Evolutionary conservation across 2,797 vertebrate species (phyloP).

Genomic region (Sebastes melanostomus): DNA sequence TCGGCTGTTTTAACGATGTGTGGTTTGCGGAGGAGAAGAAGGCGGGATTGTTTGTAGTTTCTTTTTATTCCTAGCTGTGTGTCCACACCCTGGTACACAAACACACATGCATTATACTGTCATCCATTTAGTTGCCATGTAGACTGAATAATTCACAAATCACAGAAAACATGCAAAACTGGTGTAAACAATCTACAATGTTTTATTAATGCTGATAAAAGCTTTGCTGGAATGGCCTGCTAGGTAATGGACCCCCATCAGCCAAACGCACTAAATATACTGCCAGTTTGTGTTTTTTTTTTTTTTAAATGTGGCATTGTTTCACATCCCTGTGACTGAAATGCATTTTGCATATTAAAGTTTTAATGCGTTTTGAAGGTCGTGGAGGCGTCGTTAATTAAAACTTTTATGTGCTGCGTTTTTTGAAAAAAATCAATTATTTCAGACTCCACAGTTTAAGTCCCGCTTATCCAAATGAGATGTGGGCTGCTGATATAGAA

Average conservation of each 20-base stretch:
- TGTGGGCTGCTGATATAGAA: conserved; percentile 50
- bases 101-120: conserved; percentile 6
- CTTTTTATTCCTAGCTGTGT: neutral
- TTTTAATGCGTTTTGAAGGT: conserved; percentile 72
- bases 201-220: conserved; percentile 80
- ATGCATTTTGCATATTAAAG: conserved; percentile 65
- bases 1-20: too few relatives aligned
- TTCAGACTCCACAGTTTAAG: conserved; percentile 57
- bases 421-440: conserved; percentile 67
- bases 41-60: too few relatives aligned
- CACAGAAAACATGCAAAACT: conserved; percentile 54
- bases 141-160: conserved; percentile 71
- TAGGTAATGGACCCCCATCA: conserved; percentile 55
- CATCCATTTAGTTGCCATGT: conserved; percentile 37
- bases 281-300: neutral
- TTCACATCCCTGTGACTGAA: conserved; percentile 46
- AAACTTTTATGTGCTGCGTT: conserved; percentile 73
- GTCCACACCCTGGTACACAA: neutral
- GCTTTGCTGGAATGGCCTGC: conserved; percentile 72
- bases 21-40: too few relatives aligned
- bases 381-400: conserved; percentile 70
- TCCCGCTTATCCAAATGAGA: conserved; percentile 66
- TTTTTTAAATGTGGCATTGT: conserved; percentile 40
- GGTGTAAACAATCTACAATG: conserved; percentile 68
- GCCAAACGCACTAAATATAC: conserved; percentile 31